Evolutionary conservation across 2,113 vertebrate species (phyloP), one percentile per base, ranked within the genome.

Genomic region (Plestiodon gilberti): DNA sequence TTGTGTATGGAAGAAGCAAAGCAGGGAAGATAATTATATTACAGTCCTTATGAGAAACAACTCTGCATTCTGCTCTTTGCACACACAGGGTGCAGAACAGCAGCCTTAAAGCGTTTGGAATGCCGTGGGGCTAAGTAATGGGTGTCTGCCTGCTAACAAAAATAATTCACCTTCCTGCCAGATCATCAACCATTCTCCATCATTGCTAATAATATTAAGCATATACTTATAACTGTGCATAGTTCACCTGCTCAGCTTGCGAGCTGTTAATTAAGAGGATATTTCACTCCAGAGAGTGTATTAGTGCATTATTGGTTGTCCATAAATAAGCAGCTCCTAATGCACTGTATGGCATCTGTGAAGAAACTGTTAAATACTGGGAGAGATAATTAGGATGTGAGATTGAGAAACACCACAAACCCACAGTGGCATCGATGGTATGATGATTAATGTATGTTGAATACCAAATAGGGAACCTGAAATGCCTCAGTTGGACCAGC

Each of bases 281-380:
- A 30, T 82, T 89, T 75, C 78, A 33, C 78, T 33, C 28, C 14
- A 25, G 89, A 67, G 6, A 84, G 71, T 57, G 0, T 77, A 71
- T n/a, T 80, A 73, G 79, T 67, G n/a, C 0, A 35, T 84, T 87
- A 90, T 70, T 89, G 1, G 1, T 25, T 85, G 90, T 57, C 85
- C 13, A 64, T 80, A 89, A 83, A 80, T 87, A 64, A 84, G 3
- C 28, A 85, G 7, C 85, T 90, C 1, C 11, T 87, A 79, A 67
- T 81, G 1, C 15, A 69, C 1, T 57, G 0, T 79, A 25, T 55
- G 61, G 84, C 18, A 81, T 1, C 22, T 67, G 25, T 8, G 15
- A 90, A 89, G 20, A 13, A 89, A 11, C n/a, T 85, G 48, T 88
- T 88, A 74, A 28, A 89, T 64, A 15, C 40, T 81, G 86, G 83